These are phyloP conservation scores for Corythoichthys haematopterus DNA, from an alignment of 2,113 vertebrate genomes.

Conservation along the genomic window DNA sequence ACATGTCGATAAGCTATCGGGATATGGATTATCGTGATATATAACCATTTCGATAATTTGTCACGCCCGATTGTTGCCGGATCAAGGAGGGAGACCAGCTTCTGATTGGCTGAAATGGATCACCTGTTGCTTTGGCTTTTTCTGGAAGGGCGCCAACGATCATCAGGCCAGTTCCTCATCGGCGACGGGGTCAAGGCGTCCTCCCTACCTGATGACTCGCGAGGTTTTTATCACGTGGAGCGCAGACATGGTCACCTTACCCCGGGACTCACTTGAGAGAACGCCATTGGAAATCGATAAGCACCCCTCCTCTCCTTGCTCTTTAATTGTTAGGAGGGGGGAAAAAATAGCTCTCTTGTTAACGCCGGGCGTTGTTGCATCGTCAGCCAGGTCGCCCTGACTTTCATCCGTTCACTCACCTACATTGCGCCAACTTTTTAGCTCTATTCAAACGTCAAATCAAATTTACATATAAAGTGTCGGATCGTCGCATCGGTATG, in stretches of 20 bases:
- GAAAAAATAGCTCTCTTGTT: conserved; percentile 60
- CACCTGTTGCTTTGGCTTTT: neutral
- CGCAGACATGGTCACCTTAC: conserved; percentile 85
- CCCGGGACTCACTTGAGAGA: conserved; percentile 81
- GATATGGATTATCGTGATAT: no score
- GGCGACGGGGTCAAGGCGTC: conserved; percentile 34
- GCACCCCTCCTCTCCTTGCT: conserved; percentile 51
- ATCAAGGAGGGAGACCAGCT: neutral
- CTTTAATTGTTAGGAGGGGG: conserved; percentile 68
- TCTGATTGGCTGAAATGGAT: neutral
- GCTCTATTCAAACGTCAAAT: conserved; percentile 52
- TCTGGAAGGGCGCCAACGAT: neutral
- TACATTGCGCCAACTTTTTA: conserved; percentile 45
- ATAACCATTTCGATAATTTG: no score
- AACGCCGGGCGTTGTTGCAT: conserved; percentile 53
- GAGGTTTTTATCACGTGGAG: conserved; percentile 61
- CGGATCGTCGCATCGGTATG: conserved; percentile 65
- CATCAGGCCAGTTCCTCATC: neutral
- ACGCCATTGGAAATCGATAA: conserved; percentile 88
- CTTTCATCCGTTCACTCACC: conserved; percentile 54
- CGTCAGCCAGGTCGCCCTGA: conserved; percentile 69
- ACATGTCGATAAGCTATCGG: no score
- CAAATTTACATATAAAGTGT: conserved; percentile 73
- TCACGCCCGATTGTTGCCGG: no score
- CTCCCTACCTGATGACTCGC: conserved; percentile 66